A percentile compares a stretch with the other conserved stretches of the same genome.
Conservation (phyloP, 35 echinoderm and acorn worm species). For the Heliocidaris erythrogramma region DNA sequence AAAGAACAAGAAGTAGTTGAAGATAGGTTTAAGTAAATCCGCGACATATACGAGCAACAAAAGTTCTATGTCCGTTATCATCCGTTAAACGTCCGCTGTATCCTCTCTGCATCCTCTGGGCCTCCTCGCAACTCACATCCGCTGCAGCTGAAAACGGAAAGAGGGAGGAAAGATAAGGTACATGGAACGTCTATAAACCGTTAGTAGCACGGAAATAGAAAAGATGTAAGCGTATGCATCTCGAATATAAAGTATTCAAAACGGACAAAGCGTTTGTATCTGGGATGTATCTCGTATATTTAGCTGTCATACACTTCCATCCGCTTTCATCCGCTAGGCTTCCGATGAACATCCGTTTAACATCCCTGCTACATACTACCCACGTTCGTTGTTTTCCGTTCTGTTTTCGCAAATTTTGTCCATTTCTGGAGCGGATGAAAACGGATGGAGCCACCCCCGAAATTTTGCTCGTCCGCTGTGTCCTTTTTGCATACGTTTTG, state of each 20-base stretch:
- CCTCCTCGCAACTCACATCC: constrained; percentile 20
- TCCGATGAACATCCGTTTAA: constrained; percentile 27
- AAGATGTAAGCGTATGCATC: constrained; percentile 8
- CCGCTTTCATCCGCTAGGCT: constrained; percentile 23
- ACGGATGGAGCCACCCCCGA: constrained; percentile 7
- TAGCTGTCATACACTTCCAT: constrained; percentile 24
- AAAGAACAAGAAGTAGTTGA: too few relatives aligned
- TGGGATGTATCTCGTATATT: constrained; percentile 32
- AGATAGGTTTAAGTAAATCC: too few relatives aligned
- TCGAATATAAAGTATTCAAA: constrained; percentile 6
- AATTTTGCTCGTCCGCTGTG: constrained; percentile 36
- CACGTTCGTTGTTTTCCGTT: constrained; percentile 19
- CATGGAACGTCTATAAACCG: constrained; percentile 9
- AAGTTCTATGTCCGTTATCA: constrained; percentile 16
- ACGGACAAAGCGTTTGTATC: constrained; percentile 35
- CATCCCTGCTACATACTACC: constrained; percentile 3
- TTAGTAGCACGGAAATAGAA: constrained; percentile 25
- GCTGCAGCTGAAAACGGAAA: constrained; percentile 32
- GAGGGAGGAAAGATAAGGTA: constrained; percentile 29
- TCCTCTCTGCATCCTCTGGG: constrained; percentile 38
- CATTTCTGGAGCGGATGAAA: constrained; percentile 12
- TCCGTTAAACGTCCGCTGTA: constrained; percentile 39
- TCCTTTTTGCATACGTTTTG: constrained; percentile 35
- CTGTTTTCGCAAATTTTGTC: constrained; percentile 12
- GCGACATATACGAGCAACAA: constrained; percentile 25